These are phyloP conservation scores for Sebastes umbrosus DNA, from an alignment of 2,797 vertebrate genomes.

Conservation along the genomic window DNA sequence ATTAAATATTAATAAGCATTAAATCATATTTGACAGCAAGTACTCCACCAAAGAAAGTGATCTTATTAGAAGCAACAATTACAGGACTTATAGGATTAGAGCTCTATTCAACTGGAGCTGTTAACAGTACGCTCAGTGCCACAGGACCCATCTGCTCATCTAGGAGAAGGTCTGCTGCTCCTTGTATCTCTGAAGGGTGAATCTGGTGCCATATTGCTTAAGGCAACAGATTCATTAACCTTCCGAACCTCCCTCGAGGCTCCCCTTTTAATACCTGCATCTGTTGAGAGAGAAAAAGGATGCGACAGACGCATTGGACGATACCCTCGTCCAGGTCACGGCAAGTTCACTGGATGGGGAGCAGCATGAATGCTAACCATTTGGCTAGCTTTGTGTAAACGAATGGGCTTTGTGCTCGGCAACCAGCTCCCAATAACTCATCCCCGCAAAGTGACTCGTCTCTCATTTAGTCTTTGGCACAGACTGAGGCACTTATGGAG, in stretches of 20 bases:
- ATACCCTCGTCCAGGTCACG: conserved; percentile 47
- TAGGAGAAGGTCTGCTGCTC: conserved; percentile 48
- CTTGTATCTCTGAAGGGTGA: conserved; percentile 49
- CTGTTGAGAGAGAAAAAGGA: conserved; percentile 58
- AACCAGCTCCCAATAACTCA: conserved; percentile 42
- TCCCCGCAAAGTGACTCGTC: conserved; percentile 51
- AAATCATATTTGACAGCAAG: conserved; percentile 44
- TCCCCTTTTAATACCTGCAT: conserved; percentile 76
- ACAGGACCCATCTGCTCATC: conserved; percentile 71
- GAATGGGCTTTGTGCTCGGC: conserved; percentile 26
- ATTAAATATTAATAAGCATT: conserved; percentile 41
- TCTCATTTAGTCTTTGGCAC: conserved; percentile 60
- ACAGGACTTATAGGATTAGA: conserved; percentile 37
- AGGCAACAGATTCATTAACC: conserved; percentile 77
- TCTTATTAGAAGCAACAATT: conserved; percentile 42
- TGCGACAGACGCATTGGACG: conserved; percentile 44
- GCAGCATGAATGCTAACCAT: conserved; percentile 33
- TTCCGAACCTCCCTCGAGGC: conserved; percentile 54
- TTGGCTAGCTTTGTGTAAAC: conserved; percentile 29
- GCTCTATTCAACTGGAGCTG: conserved; percentile 28
- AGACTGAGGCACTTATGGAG: conserved; percentile 49
- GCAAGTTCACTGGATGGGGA: conserved; percentile 52
- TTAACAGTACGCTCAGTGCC: conserved; percentile 30
- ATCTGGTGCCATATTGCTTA: conserved; percentile 76
- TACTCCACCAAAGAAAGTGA: conserved; percentile 16